A percentile compares a stretch with the other conserved stretches of the same genome.
Evolutionary conservation across 2,797 vertebrate genomes (phyloP).

Genomic region (Pipistrellus pygmaeus): DNA sequence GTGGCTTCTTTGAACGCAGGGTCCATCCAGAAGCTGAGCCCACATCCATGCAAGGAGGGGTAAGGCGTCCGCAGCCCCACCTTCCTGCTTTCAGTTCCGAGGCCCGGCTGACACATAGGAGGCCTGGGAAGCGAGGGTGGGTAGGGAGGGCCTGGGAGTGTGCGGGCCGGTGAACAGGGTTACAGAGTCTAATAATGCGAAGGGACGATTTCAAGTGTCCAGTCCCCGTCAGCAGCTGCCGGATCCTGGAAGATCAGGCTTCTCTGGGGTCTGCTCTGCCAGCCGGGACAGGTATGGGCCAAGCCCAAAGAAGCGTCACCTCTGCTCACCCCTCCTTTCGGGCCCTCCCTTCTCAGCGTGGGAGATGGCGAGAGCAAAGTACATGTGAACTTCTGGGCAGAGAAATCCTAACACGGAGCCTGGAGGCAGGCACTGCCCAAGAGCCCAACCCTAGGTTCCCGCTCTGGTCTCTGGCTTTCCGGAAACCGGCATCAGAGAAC

Average conservation of each 20-base stretch:
- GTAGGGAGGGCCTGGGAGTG: background rate
- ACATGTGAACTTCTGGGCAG: slow-evolving; percentile 40
- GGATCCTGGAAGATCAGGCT: background rate
- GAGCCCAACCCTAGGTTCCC: background rate
- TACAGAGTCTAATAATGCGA: background rate
- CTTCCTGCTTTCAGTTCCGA: background rate
- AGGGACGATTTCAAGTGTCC: slow-evolving; percentile 39
- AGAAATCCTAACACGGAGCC: slow-evolving; percentile 18
- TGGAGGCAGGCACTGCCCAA: background rate
- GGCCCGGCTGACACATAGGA: background rate
- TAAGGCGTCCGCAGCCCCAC: background rate
- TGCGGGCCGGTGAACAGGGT: background rate
- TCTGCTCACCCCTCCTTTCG: background rate
- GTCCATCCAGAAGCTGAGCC: background rate
- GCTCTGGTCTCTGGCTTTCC: background rate
- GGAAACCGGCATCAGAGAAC: background rate
- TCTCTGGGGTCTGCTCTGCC: background rate
- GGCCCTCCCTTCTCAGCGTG: background rate
- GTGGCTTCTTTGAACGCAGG: background rate
- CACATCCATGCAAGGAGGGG: background rate
- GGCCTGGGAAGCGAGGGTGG: background rate
- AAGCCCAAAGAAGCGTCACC: background rate
- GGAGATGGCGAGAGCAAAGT: background rate
- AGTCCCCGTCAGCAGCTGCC: background rate
- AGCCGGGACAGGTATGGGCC: background rate